These are phyloP conservation scores for Drosophila simulans DNA, from an alignment of 1,140 invertebrate species.

Conservation along the genomic window DNA sequence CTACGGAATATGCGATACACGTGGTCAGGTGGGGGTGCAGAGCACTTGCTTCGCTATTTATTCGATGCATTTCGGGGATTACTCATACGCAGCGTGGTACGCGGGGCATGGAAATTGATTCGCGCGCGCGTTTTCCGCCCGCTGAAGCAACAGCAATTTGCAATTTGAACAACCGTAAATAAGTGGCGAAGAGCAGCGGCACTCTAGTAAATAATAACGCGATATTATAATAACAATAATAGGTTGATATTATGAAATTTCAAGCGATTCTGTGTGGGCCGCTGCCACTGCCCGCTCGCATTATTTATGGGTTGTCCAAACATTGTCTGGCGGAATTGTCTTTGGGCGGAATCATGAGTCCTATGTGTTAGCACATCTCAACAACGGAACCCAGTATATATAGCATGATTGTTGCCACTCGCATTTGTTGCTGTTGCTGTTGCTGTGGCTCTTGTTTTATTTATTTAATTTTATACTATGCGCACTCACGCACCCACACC, in stretches of 20 bases:
- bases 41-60: not conserved
- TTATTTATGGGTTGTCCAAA: conserved; percentile 69
- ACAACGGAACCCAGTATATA: conserved; percentile 50
- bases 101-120: conserved; percentile 6
- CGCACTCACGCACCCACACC: conserved; percentile 76
- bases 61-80: conserved; percentile 46
- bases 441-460: conserved; percentile 47
- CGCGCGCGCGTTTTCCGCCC: conserved; percentile 49
- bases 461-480: conserved; percentile 82
- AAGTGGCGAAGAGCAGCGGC: conserved; percentile 30
- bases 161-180: conserved; percentile 49
- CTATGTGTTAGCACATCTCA: conserved; percentile 65
- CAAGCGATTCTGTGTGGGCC: conserved; percentile 44
- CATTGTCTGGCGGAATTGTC: conserved; percentile 50
- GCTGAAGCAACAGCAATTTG: conserved; percentile 58
- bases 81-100: conserved; percentile 70
- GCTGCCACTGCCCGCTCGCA: conserved; percentile 20
- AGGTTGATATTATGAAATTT: conserved; percentile 63
- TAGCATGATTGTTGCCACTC: conserved; percentile 57
- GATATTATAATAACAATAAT: conserved; percentile 32
- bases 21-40: conserved; percentile 30
- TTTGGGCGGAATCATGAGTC: conserved; percentile 48
- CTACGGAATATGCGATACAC: conserved; percentile 37
- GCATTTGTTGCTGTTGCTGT: conserved; percentile 49
- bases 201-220: conserved; percentile 25